Base-by-base conservation (phyloP, 2,113 vertebrate species). In the Nipponia nippon region DNA sequence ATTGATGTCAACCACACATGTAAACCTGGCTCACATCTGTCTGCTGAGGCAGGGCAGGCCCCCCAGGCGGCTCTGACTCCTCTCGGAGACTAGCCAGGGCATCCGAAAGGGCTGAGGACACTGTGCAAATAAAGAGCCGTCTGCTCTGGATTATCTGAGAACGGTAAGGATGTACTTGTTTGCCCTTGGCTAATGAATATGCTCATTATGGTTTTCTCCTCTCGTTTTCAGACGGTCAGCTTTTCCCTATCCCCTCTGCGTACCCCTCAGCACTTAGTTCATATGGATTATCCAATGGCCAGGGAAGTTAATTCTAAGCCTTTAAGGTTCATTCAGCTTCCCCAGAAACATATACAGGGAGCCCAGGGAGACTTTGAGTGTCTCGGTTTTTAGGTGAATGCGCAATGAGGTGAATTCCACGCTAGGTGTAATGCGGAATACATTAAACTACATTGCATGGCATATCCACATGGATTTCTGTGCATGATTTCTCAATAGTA, bases 11-110 rank as follows among this genome's bases (percentile, higher is more conserved):
- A 25, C 66, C 82, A 11, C 87, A 62, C 46, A 55, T 27, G 59
- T 63, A 67, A 85, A 94, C 79, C 84, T 93, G 95, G 93, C 46
- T 87, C 15, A 34, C 87, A 90, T 89, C 84, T 96, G 87, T 22
- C 36, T 91, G 78, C 78, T 69, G 59, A 75, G 78, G 77, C 69
- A 87, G 75, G 93, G 17, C 91, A 93, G 93, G 34, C 87, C 87
- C 84, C 89, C 86, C 90, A 87, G 56, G 49, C 89, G 77, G 78
- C 88, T 53, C 27, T 63, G 38, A 47, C 58, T 91, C 66, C 75
- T 77, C 71, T 42, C 34, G 0, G 65, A 88, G 26, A 32, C 1
- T 7, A 63, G 79, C 79, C 94, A 89, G 71, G 22, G 32, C 67
- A 27, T 61, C 79, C 6, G 0, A 75, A 61, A 78, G 61, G 59